Evolutionary conservation across 2,113 vertebrate species (phyloP).

Genomic region (Plectropomus leopardus): DNA sequence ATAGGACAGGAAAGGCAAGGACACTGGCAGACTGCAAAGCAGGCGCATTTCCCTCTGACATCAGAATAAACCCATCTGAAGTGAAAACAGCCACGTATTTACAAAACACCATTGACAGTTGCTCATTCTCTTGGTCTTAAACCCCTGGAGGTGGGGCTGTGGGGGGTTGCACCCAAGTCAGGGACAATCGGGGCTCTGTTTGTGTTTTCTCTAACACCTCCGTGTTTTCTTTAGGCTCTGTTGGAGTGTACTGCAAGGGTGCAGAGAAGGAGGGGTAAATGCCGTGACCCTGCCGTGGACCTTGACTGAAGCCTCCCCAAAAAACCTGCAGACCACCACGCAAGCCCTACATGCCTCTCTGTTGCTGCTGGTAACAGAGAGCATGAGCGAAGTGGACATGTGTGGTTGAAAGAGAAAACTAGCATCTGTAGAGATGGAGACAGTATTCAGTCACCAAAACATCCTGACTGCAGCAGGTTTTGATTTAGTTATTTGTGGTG

Average conservation of each 20-base stretch:
- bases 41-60: slow-evolving; percentile 56
- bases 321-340: slow-evolving; percentile 77
- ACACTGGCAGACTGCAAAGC: slow-evolving; percentile 71
- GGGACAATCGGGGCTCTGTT: slow-evolving; percentile 80
- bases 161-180: slow-evolving; percentile 56
- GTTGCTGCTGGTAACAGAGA: slow-evolving; percentile 75
- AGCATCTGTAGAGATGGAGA: slow-evolving; percentile 19
- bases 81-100: slow-evolving; percentile 72
- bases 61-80: slow-evolving; percentile 74
- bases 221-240: slow-evolving; percentile 71
- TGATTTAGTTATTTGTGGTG: slow-evolving; percentile 37
- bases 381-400: slow-evolving; percentile 20
- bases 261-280: slow-evolving; percentile 70
- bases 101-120: slow-evolving; percentile 78
- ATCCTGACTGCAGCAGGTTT: slow-evolving; percentile 41
- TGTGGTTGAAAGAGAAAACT: slow-evolving; percentile 33
- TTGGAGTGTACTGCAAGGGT: slow-evolving; percentile 59
- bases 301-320: slow-evolving; percentile 48
- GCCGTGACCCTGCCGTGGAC: slow-evolving; percentile 70
- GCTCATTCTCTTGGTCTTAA: slow-evolving; percentile 70
- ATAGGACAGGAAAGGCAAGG: slow-evolving; percentile 70
- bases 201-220: slow-evolving; percentile 77
- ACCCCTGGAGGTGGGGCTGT: slow-evolving; percentile 52
- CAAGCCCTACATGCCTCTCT: slow-evolving; percentile 62
- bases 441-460: slow-evolving; percentile 32